Evolutionary conservation across 2,888 invertebrate genomes (phyloP), one percentile per base, ranked within the genome.

Genomic region (Cephus spinipes): DNA sequence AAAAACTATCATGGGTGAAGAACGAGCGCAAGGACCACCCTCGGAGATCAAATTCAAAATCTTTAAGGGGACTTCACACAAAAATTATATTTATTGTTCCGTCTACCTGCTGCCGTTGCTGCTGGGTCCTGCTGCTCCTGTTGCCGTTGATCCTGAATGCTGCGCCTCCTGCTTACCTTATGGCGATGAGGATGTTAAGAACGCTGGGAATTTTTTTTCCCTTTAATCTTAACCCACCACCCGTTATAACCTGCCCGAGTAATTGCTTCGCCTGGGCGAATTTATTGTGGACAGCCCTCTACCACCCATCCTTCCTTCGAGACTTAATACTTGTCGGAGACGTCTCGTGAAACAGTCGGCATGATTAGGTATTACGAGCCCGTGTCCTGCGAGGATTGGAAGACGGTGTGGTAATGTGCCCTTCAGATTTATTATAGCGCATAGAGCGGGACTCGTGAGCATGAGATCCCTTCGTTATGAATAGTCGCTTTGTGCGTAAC

Each of bases 21-120:
- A 82, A 82, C 82, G 80, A 76, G 82, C 83, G 82, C 89, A 85
- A 85, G 84, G 90, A 91, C 91, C 90, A 90, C 90, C 90, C 89
- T 84, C 88, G 87, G 87, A 84, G 90, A 88, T 87, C 86, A 85
- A 87, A 76, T 86, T 85, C 79, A 83, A 40, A 75, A 82, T 85
- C 85, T 87, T 88, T 86, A 87, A 88, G 85, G 85, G 87, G 87
- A 87, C 87, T 89, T 89, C 88, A 89, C 87, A 89, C 87, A 88
- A 89, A 88, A 78, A 71, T 78, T 73, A 75, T 78, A 73, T 78
- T 76, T 78, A 78, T 78, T 75, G 34, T 68, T 73, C 31, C 33
- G 74, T 34, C 35, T 69, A 33, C 76, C 55, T 55, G 32, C 75
- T 55, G 55, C 55, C 55, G 55, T 76, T 77, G 77, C 68, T 68